Base-by-base conservation (phyloP, 2,888 invertebrate genomes). In the Uropetala carovei region DNA sequence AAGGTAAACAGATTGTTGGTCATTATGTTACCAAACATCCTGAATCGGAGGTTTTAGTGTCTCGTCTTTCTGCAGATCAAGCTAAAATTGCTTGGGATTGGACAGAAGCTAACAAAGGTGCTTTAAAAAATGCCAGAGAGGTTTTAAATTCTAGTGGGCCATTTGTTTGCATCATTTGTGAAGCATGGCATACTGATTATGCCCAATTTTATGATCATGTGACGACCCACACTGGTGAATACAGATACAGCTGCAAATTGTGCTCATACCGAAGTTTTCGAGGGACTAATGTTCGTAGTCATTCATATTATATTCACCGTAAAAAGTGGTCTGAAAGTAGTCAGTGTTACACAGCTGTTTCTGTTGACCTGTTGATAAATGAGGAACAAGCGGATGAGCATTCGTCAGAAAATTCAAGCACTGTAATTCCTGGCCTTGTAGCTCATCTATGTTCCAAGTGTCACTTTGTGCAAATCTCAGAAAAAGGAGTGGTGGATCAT, bases 151-250 rank as follows among this genome's bases (percentile, higher is more conserved):
- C 92, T 95, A 95, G 92, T 85, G 95, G 95, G 92, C 92, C 92
- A 8, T 95, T 94, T 92, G 93, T 92, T 59, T 95, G 95, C 93
- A 93, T 94, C 4, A 94, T 95, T 93, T 95, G 95, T 93, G 93
- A 94, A 7, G 75, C 93, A 16, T 93, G 82, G 86, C 93, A 56
- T 16, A 30, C 60, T 75, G 92, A 92, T 58, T 81, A 92, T 27
- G 18, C 91, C 13, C 93, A 93, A 5, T 97, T 97, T 94, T 97
- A 97, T 94, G 97, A 97, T 94, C 98, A 98, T 94, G 95, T 97
- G 81, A 96, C 96, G 43, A 96, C 95, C 86, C 98, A 98, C 93
- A 98, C 98, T 0, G 98, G 98, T 0, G 98, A 98, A 95, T 97
- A 97, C 93, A 96, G 97, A 92, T 97, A 96, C 93, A 94, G 95